Percentiles rank a stretch among this genome's conserved stretches.
Evolutionary conservation across 2,113 vertebrate species (phyloP).

Genomic region (Aramus guarauna): DNA sequence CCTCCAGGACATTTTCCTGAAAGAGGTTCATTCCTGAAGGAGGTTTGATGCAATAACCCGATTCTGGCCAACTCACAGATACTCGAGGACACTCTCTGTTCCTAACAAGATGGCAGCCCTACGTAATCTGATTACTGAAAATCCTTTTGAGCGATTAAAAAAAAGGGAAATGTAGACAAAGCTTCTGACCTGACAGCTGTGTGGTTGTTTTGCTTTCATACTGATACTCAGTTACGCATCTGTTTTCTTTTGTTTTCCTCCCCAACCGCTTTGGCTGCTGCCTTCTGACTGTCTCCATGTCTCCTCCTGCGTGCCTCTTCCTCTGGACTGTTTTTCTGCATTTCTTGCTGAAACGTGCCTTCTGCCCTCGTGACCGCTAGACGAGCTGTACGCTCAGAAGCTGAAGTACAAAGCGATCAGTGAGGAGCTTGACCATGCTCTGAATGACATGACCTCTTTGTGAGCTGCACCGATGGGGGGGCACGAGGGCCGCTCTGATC

Average conservation of each 20-base stretch:
- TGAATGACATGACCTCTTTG: slow-evolving; percentile 88
- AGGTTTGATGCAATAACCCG: neutral
- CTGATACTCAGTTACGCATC: neutral
- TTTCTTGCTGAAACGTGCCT: neutral
- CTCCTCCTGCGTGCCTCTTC: slow-evolving; percentile 4
- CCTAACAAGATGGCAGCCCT: neutral
- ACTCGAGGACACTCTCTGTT: neutral
- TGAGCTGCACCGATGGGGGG: slow-evolving; percentile 18
- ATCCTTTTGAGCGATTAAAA: neutral
- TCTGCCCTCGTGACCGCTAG: slow-evolving; percentile 64
- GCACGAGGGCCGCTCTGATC: neutral
- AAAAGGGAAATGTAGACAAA: neutral
- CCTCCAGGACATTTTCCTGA: neutral
- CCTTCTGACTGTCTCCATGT: neutral
- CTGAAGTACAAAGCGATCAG: slow-evolving; percentile 90
- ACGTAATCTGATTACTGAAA: neutral
- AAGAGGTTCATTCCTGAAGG: no score
- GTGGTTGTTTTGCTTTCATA: neutral
- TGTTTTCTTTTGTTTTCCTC: slow-evolving; percentile 51
- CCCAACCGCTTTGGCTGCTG: slow-evolving; percentile 54
- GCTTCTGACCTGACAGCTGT: neutral
- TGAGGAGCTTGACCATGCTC: slow-evolving; percentile 87
- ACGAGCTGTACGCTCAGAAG: slow-evolving; percentile 90
- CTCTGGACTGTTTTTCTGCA: neutral
- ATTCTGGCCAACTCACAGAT: neutral